Conservation (phyloP, 2,888 invertebrate species). For the Drosophila yooni region DNA sequence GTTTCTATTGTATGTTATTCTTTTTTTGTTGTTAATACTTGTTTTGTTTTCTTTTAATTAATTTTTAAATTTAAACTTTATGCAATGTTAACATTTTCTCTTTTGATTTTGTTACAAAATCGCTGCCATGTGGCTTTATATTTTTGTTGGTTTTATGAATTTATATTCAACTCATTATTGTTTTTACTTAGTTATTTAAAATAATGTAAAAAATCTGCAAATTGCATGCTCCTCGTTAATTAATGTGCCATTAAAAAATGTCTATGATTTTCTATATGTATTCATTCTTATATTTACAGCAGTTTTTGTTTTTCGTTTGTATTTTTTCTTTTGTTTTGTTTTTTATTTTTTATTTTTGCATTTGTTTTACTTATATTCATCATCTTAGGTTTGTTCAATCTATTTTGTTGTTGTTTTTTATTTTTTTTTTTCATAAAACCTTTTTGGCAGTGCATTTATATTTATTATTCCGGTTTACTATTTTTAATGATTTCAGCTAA, state of each 20-base stretch:
- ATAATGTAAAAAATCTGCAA: constrained; percentile 78
- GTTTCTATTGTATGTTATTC: constrained; percentile 36
- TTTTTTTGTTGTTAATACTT: constrained; percentile 11
- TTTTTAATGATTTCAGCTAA: constrained; percentile 69
- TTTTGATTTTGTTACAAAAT: constrained; percentile 81
- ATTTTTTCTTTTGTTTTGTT: constrained; percentile 18
- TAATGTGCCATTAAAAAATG: constrained; percentile 80
- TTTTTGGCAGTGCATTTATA: constrained; percentile 84
- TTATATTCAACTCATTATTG: constrained; percentile 62
- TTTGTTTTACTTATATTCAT: constrained; percentile 31
- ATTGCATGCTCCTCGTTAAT: constrained; percentile 72
- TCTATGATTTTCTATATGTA: constrained; percentile 77
- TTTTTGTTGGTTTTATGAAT: constrained; percentile 32
- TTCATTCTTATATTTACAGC: constrained; percentile 81
- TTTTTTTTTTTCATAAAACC: constrained; percentile 77
- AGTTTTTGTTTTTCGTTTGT: constrained; percentile 55
- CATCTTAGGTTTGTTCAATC: constrained; percentile 48
- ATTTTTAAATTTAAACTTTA: constrained; percentile 48
- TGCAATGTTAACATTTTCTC: constrained; percentile 77
- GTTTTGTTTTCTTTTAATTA: constrained; percentile 25
- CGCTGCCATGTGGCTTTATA: constrained; percentile 44
- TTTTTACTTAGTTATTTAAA: constrained; percentile 68
- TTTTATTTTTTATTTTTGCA: constrained; percentile 24
- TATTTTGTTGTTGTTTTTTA: constrained; percentile 46
- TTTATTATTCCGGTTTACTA: constrained; percentile 72